Evolutionary conservation across 2,113 vertebrate genomes (phyloP).

Genomic region (Callipepla californica): DNA sequence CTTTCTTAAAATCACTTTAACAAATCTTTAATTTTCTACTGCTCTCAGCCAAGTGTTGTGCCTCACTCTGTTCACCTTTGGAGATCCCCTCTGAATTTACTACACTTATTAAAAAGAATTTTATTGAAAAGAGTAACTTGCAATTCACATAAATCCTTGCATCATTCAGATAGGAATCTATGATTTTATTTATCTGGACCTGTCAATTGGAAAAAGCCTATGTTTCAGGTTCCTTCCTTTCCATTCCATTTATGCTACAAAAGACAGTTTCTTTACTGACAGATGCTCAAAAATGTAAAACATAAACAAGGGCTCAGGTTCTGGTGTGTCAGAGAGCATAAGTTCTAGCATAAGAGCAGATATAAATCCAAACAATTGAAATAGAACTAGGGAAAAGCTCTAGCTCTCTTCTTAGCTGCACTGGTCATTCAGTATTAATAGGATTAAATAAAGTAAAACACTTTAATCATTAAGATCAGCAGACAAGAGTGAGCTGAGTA

Average conservation of each 20-base stretch:
- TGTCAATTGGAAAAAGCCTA: not conserved
- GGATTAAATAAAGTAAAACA: not conserved
- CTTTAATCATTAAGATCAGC: fast-evolving
- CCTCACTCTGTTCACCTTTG: not conserved
- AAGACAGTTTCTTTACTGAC: not conserved
- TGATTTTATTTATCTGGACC: not conserved
- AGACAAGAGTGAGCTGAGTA: not conserved
- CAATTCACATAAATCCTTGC: not conserved
- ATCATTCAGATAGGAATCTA: not conserved
- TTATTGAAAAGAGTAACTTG: not conserved
- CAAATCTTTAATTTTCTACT: not conserved
- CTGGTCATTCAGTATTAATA: not conserved
- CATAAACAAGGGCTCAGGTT: not conserved
- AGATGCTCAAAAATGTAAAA: not conserved
- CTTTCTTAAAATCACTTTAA: not conserved
- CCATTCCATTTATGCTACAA: not conserved
- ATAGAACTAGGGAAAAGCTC: not conserved
- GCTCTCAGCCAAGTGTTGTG: not conserved
- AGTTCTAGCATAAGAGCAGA: not conserved
- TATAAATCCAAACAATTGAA: not conserved
- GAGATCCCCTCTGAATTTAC: not conserved
- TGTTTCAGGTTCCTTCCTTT: not conserved
- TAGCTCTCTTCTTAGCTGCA: not conserved
- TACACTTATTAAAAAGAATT: not conserved
- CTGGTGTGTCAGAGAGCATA: not conserved